phyloP scores from a whole-genome alignment of 2,888 invertebrate species.

The Calliphora vomitoria region DNA sequence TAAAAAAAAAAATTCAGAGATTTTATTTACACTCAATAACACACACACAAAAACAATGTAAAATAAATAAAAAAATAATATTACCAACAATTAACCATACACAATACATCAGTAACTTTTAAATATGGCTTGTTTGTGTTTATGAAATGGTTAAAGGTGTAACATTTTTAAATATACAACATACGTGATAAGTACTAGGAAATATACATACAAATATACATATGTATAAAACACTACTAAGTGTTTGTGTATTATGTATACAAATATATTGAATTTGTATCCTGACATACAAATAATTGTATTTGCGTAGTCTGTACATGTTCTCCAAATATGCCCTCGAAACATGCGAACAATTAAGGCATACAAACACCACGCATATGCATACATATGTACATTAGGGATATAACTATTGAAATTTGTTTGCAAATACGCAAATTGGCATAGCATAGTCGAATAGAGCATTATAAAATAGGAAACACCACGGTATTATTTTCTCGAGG shows the following conservation, averaged over 20 bases:
- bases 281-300: not conserved
- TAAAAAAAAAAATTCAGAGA: slow-evolving; percentile 28
- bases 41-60: not conserved
- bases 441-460: too few species aligned
- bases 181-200: not conserved
- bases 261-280: not conserved
- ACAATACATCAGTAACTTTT: not conserved
- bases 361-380: not conserved
- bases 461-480: too few species aligned
- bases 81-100: slow-evolving; percentile 2
- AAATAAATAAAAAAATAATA: not conserved
- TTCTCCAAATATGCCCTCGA: slow-evolving; percentile 7
- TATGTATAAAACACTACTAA: not conserved
- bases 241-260: not conserved
- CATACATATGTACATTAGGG: not conserved
- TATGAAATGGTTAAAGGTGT: not conserved
- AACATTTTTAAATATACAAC: not conserved
- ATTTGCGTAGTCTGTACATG: not conserved
- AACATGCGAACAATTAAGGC: slow-evolving; percentile 19
- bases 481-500: too few species aligned
- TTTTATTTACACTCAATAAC: slow-evolving; percentile 15
- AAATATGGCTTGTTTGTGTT: not conserved
- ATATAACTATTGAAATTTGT: too few species aligned
- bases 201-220: not conserved
- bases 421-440: too few species aligned